Conservation (phyloP, 1,140 invertebrate genomes). For the Drosophila persimilis region DNA sequence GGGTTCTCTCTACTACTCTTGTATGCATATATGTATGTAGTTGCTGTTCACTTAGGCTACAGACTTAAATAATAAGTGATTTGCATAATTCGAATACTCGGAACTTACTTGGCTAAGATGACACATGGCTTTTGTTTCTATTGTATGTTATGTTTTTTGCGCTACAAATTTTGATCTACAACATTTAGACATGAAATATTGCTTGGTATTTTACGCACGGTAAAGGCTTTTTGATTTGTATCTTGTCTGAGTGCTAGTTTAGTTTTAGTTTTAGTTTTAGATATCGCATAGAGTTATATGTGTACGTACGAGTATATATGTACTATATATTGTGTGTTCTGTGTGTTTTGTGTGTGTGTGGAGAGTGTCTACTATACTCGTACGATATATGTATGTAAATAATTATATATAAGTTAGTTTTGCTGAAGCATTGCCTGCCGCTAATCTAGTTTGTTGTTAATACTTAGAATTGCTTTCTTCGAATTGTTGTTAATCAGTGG, state of each 20-base stretch:
- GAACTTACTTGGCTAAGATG: constrained; percentile 70
- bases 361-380: constrained; percentile 42
- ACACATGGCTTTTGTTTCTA: constrained; percentile 62
- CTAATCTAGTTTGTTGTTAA: constrained; percentile 73
- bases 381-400: constrained; percentile 34
- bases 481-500: constrained; percentile 53
- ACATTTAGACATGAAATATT: constrained; percentile 79
- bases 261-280: constrained; percentile 14
- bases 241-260: constrained; percentile 44
- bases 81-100: constrained; percentile 75
- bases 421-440: constrained; percentile 64
- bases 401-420: constrained; percentile 56
- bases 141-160: constrained; percentile 48
- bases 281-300: constrained; percentile 34
- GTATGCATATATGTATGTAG: constrained; percentile 29
- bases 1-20: constrained; percentile 9
- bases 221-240: constrained; percentile 75
- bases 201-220: constrained; percentile 69
- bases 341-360: constrained; percentile 8
- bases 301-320: constrained; percentile 16
- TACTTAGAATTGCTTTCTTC: constrained; percentile 78
- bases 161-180: constrained; percentile 69
- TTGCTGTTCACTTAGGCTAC: constrained; percentile 60
- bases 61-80: constrained; percentile 57
- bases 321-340: constrained; percentile 24